A percentile compares a stretch with the other conserved stretches of the same genome.
Conservation (phyloP, 2,113 vertebrate genomes). For the Pantherophis guttatus region DNA sequence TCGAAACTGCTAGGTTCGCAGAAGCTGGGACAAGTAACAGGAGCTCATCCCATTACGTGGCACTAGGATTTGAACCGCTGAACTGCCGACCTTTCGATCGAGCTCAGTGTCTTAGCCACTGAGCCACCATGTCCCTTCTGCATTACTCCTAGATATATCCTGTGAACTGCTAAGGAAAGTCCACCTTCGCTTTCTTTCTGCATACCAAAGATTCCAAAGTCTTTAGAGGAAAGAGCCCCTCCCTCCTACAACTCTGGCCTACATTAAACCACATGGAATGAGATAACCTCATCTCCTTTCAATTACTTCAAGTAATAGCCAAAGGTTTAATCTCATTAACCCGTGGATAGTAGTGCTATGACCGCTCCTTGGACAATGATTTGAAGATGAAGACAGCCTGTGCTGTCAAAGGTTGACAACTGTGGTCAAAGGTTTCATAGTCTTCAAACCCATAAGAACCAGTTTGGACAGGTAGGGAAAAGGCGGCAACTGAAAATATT, state of each 20-base stretch:
- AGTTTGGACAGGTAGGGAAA: not conserved
- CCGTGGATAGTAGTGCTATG: not conserved
- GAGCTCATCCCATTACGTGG: too few species aligned
- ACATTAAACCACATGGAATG: not conserved
- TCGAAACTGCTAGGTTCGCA: too few species aligned
- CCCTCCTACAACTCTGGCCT: not conserved
- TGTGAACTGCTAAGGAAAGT: not conserved
- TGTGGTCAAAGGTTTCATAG: not conserved
- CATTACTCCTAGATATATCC: not conserved
- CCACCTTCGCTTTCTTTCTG: not conserved
- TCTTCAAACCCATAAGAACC: not conserved
- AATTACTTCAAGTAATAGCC: not conserved
- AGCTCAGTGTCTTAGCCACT: too few species aligned
- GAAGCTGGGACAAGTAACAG: too few species aligned
- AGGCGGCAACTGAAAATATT: not conserved
- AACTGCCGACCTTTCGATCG: too few species aligned
- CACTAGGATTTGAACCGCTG: too few species aligned
- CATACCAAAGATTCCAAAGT: not conserved
- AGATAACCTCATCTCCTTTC: not conserved
- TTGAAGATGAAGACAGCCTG: not conserved
- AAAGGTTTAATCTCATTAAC: slow-evolving; percentile 11
- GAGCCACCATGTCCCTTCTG: not conserved
- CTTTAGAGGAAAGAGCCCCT: not conserved
- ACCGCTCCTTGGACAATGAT: not conserved
- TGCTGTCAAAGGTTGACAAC: not conserved